These are phyloP conservation scores for Chionomys nivalis DNA, from an alignment of 2,113 vertebrate genomes.

Conservation along the genomic window DNA sequence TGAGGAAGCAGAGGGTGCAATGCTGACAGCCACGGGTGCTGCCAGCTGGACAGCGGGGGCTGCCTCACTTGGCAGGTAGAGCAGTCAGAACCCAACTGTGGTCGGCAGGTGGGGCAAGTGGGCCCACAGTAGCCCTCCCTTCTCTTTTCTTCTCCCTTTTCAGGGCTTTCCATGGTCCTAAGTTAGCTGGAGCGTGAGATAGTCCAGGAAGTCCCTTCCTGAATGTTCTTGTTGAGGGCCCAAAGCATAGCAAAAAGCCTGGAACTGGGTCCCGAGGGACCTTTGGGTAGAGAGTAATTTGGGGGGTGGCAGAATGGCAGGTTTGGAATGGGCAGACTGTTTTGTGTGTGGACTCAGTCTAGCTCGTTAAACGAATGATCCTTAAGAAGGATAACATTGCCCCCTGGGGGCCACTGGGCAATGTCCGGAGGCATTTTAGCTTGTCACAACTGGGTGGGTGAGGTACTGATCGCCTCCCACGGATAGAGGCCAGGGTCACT, in stretches of 20 bases:
- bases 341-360: not conserved
- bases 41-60: not conserved
- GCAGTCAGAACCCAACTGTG: not conserved
- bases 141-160: accelerated
- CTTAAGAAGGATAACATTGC: not conserved
- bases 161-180: not conserved
- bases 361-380: not conserved
- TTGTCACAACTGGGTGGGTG: not conserved
- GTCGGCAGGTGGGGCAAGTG: not conserved
- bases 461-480: not conserved
- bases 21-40: not conserved
- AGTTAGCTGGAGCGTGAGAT: not conserved
- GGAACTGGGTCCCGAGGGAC: not conserved
- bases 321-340: not conserved
- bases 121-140: accelerated
- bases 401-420: not conserved
- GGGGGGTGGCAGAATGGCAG: accelerated
- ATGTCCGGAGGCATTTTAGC: not conserved
- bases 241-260: not conserved
- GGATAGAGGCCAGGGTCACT: not conserved
- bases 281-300: not conserved
- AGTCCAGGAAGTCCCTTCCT: not conserved
- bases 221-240: not conserved
- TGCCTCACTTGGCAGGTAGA: not conserved
- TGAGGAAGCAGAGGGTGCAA: accelerated